Evolutionary conservation across 2,888 invertebrate species (phyloP).

Genomic region (Eutolmus rufibarbis): DNA sequence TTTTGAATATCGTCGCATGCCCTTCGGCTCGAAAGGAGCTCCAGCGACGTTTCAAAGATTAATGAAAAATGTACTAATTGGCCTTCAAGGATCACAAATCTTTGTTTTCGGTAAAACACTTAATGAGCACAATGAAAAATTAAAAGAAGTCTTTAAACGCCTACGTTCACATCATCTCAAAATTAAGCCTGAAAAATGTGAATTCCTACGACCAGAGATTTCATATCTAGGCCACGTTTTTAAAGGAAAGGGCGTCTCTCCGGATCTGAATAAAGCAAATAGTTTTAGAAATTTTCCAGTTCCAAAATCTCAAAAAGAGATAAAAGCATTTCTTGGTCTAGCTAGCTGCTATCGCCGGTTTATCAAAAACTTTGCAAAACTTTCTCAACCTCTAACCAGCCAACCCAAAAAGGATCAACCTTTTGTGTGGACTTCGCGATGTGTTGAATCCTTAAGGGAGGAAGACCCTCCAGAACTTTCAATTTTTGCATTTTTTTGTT

Average conservation of each 20-base stretch:
- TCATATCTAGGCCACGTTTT: slow-evolving; percentile 52
- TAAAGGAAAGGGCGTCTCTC: slow-evolving; percentile 50
- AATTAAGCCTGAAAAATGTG: slow-evolving; percentile 47
- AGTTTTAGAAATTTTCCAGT: slow-evolving; percentile 33
- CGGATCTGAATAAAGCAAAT: not conserved
- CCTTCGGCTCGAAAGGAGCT: no score
- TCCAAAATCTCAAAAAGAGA: slow-evolving; percentile 48
- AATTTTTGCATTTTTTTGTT: no score
- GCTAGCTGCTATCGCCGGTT: slow-evolving; percentile 47
- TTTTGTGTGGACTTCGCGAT: slow-evolving; percentile 19
- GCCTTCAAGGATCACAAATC: slow-evolving; percentile 51
- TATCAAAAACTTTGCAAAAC: slow-evolving; percentile 42
- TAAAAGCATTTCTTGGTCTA: slow-evolving; percentile 50
- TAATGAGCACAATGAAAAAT: slow-evolving; percentile 47
- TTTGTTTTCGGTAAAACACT: slow-evolving; percentile 51
- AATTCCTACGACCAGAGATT: slow-evolving; percentile 42
- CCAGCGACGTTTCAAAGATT: no score
- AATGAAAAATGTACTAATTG: slow-evolving; percentile 41
- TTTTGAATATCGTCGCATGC: no score
- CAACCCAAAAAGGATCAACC: no score
- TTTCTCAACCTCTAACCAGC: slow-evolving; percentile 8
- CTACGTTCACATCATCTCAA: slow-evolving; percentile 48
- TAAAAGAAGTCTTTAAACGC: slow-evolving; percentile 49
- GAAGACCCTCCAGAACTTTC: no score
- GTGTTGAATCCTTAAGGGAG: slow-evolving; percentile 24